Evolutionary conservation across 2,113 vertebrate species (phyloP).

Genomic region (Zingel zingel): DNA sequence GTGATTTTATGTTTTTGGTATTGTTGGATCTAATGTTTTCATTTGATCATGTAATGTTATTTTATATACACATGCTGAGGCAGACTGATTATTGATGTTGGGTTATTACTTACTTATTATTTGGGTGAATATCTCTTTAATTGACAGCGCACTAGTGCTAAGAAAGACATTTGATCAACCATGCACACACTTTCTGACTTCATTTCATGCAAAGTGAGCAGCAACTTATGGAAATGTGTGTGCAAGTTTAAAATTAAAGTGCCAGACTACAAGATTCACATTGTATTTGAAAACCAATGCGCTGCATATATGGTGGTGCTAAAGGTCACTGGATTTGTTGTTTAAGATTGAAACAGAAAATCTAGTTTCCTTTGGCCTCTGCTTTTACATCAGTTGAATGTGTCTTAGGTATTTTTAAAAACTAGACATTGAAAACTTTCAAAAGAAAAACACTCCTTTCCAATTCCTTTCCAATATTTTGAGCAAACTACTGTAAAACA

Average conservation of each 20-base stretch:
- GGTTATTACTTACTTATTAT: background rate
- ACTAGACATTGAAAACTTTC: background rate
- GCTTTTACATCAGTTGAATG: background rate
- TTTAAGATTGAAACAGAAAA: background rate
- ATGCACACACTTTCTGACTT: background rate
- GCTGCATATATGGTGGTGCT: background rate
- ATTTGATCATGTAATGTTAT: background rate
- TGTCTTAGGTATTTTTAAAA: background rate
- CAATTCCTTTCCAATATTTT: background rate
- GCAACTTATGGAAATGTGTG: background rate
- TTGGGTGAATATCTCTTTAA: background rate
- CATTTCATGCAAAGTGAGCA: background rate
- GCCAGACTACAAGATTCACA: background rate
- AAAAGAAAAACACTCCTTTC: background rate
- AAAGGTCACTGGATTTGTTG: background rate
- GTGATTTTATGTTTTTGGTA: background rate
- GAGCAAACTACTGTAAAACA: background rate
- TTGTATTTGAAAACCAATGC: background rate
- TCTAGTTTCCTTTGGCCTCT: background rate
- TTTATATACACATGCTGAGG: background rate
- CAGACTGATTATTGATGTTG: background rate
- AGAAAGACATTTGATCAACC: background rate
- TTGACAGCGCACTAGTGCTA: no score
- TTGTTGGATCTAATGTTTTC: background rate
- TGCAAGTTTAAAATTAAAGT: background rate